Evolutionary conservation across 2,113 vertebrate genomes (phyloP), one percentile per base, ranked within the genome.

Genomic region (Brachionichthys hirsutus): DNA sequence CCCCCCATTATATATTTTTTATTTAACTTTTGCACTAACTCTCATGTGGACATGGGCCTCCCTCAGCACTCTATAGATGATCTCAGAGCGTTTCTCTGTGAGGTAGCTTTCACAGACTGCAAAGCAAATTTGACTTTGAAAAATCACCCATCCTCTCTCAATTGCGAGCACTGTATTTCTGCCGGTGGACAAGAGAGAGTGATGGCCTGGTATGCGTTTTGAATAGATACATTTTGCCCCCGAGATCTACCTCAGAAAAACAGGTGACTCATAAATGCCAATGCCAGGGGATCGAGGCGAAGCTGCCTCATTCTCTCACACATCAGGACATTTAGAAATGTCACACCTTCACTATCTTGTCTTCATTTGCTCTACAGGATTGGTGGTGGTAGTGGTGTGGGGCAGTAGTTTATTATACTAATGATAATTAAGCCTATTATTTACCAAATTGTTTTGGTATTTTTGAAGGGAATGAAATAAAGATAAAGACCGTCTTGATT

Each of bases 211-310:
- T 66, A 73, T 77, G 84, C 79, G 65, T 82, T 70, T 63, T 81
- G 78, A 89, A 85, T 85, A 64, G 75, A 76, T 70, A 69, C n/a
- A 85, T 75, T 80, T 76, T 65, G 69, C 67, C 75, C 73, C 68
- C 50, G 67, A 78, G 81, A 78, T 82, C 73, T 70, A 70, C 69
- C 74, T 77, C 65, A 69, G 82, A 73, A 86, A 77, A 82, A 80
- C 67, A 85, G 76, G 73, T 84, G 81, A 87, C 66, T 88, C 80
- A 80, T 82, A 88, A 89, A 90, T 87, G 88, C 78, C 88, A 90
- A 73, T 82, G 80, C 70, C 60, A 16, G 45, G 52, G 81, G 85
- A 86, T 30, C 52, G 63, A 74, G 47, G 70, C 60, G 54, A 68
- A 72, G 68, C 57, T 74, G 80, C 74, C 81, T 80, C 87, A 83